phyloP scores from a whole-genome alignment of 2,888 invertebrate genomes.

The Loripinus fragilis region DNA sequence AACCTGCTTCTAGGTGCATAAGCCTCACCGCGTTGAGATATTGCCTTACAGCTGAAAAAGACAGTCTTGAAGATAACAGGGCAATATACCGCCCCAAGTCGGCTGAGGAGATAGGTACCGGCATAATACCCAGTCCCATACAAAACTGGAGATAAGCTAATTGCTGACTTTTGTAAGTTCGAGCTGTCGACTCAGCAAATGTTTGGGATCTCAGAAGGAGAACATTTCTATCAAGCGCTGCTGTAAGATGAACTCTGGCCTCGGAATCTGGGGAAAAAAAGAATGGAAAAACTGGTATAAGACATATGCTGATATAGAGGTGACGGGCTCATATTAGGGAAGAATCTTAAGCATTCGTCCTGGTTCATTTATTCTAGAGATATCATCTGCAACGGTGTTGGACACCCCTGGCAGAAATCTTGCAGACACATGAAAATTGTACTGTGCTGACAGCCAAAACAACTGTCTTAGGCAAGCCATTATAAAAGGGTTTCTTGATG shows the following conservation, averaged over 20 bases:
- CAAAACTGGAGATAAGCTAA: not conserved
- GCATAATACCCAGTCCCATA: not conserved
- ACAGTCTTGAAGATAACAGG: not conserved
- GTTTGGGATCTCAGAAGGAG: not conserved
- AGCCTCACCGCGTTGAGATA: constrained; percentile 4
- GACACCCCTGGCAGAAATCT: constrained; percentile 5
- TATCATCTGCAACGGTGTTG: constrained; percentile 10
- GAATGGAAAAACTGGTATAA: not conserved
- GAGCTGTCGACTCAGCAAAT: not conserved
- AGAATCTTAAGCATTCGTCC: not conserved
- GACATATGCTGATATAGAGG: not conserved
- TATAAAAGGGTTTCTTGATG: constrained; percentile 3
- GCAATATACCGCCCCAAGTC: not conserved
- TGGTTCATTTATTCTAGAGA: constrained; percentile 23
- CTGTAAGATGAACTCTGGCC: not conserved
- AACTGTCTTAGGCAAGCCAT: constrained; percentile 7
- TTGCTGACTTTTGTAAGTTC: not conserved
- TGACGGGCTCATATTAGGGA: not conserved
- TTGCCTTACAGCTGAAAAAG: no score
- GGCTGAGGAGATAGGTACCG: not conserved
- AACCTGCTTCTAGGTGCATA: not conserved
- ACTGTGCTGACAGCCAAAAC: constrained; percentile 24
- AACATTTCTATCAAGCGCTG: not conserved
- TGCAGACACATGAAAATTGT: constrained; percentile 18
- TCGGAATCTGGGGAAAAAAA: not conserved